Conservation (phyloP, 2,113 vertebrate species). For the Eonycteris spelaea region DNA sequence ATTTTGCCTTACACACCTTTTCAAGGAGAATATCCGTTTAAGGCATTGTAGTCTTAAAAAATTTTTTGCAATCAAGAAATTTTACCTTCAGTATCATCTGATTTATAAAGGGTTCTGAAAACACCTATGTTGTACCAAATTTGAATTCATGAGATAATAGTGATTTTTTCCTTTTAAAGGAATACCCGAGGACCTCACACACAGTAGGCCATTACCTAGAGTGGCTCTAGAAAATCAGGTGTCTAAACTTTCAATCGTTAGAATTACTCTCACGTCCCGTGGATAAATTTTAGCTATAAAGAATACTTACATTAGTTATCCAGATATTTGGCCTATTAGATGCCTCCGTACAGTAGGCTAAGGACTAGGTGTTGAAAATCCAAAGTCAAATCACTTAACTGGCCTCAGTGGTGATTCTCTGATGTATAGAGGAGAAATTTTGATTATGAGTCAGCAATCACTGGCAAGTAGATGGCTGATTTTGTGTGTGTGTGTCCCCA, state of each 20-base stretch:
- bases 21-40: not conserved
- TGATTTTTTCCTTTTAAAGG: not conserved
- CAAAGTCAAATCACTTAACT: not conserved
- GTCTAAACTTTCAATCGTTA: not conserved
- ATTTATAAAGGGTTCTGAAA: not conserved
- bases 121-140: not conserved
- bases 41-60: not conserved
- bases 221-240: not conserved
- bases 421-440: not conserved
- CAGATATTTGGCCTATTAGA: not conserved
- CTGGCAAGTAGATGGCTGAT: not conserved
- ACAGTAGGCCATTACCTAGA: not conserved
- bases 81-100: not conserved
- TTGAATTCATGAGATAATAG: not conserved
- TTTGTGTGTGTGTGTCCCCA: not conserved
- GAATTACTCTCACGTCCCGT: not conserved
- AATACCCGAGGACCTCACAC: not conserved
- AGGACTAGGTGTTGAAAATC: not conserved
- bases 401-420: not conserved
- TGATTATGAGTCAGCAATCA: not conserved
- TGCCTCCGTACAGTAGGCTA: not conserved
- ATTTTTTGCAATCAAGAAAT: slow-evolving; percentile 4
- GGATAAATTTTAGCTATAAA: not conserved
- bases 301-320: not conserved
- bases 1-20: not conserved